Conservation (phyloP, 2,797 vertebrate species). For the Trachops cirrhosus region DNA sequence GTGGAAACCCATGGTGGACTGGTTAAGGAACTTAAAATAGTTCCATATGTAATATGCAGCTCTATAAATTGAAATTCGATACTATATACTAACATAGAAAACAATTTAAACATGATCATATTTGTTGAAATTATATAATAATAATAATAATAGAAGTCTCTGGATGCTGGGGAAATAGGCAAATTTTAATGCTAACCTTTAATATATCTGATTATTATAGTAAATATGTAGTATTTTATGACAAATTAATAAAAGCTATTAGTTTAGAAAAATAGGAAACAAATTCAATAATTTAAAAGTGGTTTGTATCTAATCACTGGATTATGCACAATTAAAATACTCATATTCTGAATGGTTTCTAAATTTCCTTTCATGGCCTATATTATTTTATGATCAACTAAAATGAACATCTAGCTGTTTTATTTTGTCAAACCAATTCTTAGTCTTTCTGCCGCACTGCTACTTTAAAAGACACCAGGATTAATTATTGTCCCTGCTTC, state of each 20-base stretch:
- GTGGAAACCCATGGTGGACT: neutral
- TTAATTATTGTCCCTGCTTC: neutral
- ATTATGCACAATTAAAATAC: constrained; percentile 7
- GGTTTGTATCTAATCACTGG: neutral
- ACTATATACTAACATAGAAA: neutral
- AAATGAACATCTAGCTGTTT: neutral
- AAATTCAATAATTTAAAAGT: constrained; percentile 2
- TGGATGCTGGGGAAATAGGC: neutral
- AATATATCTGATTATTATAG: neutral
- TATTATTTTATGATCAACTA: neutral
- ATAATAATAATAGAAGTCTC: neutral
- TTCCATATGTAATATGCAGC: neutral
- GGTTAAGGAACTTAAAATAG: neutral
- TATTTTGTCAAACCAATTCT: constrained; percentile 1
- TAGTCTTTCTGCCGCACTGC: neutral
- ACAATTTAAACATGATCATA: neutral
- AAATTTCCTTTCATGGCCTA: neutral
- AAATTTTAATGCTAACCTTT: neutral
- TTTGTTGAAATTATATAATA: neutral
- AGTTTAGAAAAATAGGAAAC: neutral
- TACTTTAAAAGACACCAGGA: neutral
- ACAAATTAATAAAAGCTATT: neutral
- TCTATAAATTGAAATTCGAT: neutral
- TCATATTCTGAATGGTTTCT: neutral
- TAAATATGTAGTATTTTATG: neutral